phyloP scores from a whole-genome alignment of 2,797 vertebrate genomes.

The Lacerta viridis region DNA sequence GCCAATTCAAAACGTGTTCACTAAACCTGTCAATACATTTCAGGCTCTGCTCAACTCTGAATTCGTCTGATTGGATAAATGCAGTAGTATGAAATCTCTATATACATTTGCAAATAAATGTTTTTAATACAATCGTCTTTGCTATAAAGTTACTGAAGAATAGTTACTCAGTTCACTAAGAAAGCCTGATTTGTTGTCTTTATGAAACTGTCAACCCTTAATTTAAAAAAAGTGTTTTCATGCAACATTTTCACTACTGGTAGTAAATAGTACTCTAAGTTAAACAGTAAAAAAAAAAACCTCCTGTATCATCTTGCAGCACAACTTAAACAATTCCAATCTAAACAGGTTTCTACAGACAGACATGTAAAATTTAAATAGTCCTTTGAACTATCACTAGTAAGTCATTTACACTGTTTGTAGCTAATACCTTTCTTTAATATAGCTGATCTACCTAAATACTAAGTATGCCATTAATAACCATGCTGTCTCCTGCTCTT shows the following conservation, averaged over 20 bases:
- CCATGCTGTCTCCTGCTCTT: background rate
- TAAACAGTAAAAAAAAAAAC: background rate
- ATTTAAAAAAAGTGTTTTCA: conserved; percentile 52
- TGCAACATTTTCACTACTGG: conserved; percentile 12
- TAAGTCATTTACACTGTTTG: background rate
- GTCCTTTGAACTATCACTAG: background rate
- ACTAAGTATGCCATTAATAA: background rate
- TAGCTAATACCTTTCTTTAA: conserved; percentile 22
- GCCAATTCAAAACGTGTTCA: conserved; percentile 21
- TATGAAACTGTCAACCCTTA: conserved; percentile 52
- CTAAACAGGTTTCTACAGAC: background rate
- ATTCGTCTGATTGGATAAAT: background rate
- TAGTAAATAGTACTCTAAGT: conserved; percentile 39
- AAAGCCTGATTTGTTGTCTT: background rate
- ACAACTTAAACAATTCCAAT: conserved; percentile 8
- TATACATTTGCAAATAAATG: conserved; percentile 50
- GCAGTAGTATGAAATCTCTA: conserved; percentile 29
- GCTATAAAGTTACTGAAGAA: conserved; percentile 43
- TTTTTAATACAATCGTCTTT: conserved; percentile 50
- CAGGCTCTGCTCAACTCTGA: background rate
- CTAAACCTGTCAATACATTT: conserved; percentile 1
- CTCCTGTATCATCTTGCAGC: background rate
- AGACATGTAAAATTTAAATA: background rate
- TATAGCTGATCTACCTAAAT: background rate
- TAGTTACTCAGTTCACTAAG: background rate